Conservation (phyloP, 2,888 invertebrate species). For the Limulus polyphemus region DNA sequence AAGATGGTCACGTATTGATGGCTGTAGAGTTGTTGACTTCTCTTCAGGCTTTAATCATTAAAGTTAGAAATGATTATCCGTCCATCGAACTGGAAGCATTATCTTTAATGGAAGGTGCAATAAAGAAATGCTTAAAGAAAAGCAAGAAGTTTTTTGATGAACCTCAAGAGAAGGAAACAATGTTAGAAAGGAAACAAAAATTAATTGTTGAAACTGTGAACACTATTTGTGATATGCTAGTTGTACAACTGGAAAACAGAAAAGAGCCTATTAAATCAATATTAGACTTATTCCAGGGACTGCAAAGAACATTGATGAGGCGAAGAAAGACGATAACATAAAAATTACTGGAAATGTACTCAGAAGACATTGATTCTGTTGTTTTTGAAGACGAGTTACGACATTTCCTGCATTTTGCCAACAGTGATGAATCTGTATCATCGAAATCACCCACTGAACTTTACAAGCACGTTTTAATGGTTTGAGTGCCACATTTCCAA, state of each 20-base stretch:
- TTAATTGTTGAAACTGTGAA: background rate
- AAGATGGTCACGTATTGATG: slow-evolving; percentile 6
- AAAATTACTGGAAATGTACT: background rate
- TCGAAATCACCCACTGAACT: too few species aligned
- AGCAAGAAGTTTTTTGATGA: background rate
- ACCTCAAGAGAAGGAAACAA: background rate
- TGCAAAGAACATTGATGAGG: background rate
- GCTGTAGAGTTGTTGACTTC: slow-evolving; percentile 3
- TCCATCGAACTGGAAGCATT: background rate
- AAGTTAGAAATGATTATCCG: background rate
- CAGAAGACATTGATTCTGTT: background rate
- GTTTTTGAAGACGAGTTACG: background rate
- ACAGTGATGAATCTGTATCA: background rate
- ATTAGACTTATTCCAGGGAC: background rate
- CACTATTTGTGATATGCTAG: background rate
- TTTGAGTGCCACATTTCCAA: slow-evolving; percentile 7
- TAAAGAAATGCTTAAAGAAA: background rate
- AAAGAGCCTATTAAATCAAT: background rate
- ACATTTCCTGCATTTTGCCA: background rate
- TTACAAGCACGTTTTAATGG: too few species aligned
- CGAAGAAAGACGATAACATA: background rate
- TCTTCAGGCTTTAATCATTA: background rate
- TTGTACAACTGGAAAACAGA: background rate
- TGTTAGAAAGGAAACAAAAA: background rate
- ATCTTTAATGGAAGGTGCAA: background rate